phyloP scores from a whole-genome alignment of 2,888 invertebrate species.

The Eupithecia subumbrata region DNA sequence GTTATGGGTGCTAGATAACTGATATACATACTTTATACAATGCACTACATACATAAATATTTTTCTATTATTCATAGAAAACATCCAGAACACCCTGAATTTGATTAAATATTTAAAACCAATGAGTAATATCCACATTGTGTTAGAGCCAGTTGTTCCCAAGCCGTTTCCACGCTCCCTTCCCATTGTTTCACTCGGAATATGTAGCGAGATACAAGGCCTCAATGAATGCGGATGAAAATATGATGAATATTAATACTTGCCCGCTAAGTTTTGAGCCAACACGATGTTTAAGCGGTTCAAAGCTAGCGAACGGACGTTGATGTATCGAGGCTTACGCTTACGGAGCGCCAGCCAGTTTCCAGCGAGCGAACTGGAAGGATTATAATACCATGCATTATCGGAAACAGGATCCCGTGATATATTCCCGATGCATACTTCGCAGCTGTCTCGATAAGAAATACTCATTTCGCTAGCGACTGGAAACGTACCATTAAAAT shows the following conservation, averaged over 20 bases:
- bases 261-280: constrained; percentile 49
- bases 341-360: constrained; percentile 26
- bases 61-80: no score
- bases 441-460: constrained; percentile 23
- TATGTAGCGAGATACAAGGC: constrained; percentile 39
- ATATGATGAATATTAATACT: constrained; percentile 61
- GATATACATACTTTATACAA: no score
- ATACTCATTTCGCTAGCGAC: constrained; percentile 15
- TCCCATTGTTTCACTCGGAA: constrained; percentile 30
- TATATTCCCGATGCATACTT: constrained; percentile 29
- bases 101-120: constrained; percentile 7
- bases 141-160: constrained; percentile 21
- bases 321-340: constrained; percentile 56
- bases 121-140: constrained; percentile 28
- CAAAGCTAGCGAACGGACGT: constrained; percentile 57
- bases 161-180: constrained; percentile 20
- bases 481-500: constrained; percentile 15
- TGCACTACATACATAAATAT: no score
- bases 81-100: no score
- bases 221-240: constrained; percentile 44
- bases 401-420: constrained; percentile 29
- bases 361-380: constrained; percentile 20
- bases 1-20: no score
- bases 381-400: constrained; percentile 33
- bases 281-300: constrained; percentile 50